Evolutionary conservation across 2,888 invertebrate species (phyloP).

Genomic region (Choristoneura rosaceana): DNA sequence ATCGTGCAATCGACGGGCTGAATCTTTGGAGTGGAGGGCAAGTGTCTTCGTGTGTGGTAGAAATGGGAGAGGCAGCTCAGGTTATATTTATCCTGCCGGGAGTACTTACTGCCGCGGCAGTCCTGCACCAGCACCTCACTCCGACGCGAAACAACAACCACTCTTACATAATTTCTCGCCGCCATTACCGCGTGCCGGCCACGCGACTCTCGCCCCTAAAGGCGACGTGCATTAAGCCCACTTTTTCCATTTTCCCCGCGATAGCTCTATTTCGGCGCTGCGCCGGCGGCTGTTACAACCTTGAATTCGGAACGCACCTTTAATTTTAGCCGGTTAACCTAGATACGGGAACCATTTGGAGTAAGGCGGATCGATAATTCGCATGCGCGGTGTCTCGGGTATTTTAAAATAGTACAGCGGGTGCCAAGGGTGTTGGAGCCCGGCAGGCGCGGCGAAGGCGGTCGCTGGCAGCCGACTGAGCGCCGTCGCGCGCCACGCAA

Average conservation of each 20-base stretch:
- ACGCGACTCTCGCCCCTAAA: slow-evolving; percentile 72
- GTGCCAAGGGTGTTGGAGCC: slow-evolving; percentile 60
- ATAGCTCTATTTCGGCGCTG: slow-evolving; percentile 77
- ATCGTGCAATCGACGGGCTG: slow-evolving; percentile 20
- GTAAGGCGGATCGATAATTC: slow-evolving; percentile 75
- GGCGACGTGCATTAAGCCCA: slow-evolving; percentile 63
- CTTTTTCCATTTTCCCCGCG: slow-evolving; percentile 73
- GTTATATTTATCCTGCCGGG: slow-evolving; percentile 72
- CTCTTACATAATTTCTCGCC: slow-evolving; percentile 80
- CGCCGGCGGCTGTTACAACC: slow-evolving; percentile 80
- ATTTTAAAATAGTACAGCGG: slow-evolving; percentile 67
- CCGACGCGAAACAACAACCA: slow-evolving; percentile 67
- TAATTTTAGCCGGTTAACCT: slow-evolving; percentile 85
- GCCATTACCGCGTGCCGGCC: slow-evolving; percentile 69
- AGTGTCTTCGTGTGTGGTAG: slow-evolving; percentile 15
- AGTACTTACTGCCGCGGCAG: slow-evolving; percentile 72
- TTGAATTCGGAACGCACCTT: slow-evolving; percentile 84
- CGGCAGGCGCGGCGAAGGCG: slow-evolving; percentile 60
- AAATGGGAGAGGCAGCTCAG: slow-evolving; percentile 56
- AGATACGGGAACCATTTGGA: slow-evolving; percentile 79
- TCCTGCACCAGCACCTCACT: slow-evolving; percentile 50
- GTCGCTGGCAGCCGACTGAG: slow-evolving; percentile 65
- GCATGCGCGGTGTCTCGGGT: slow-evolving; percentile 75
- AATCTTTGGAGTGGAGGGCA: slow-evolving; percentile 10
- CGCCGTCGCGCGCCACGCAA: slow-evolving; percentile 48